These are phyloP conservation scores for Drosophila prolongata DNA, from an alignment of 2,888 invertebrate species.

Conservation along the genomic window DNA sequence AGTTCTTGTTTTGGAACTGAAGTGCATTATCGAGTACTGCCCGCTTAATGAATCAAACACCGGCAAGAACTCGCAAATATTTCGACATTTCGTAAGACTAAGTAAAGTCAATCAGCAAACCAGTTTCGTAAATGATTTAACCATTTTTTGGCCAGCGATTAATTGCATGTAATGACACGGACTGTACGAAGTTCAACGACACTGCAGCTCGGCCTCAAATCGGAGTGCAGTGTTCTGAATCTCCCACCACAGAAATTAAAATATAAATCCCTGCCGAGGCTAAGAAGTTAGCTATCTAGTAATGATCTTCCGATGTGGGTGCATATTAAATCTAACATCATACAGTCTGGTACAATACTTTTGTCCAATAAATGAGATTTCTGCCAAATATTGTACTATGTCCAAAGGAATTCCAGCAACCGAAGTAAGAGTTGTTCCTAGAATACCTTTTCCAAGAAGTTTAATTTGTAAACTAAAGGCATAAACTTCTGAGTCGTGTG, in stretches of 20 bases:
- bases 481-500: no score
- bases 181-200: slow-evolving; percentile 36
- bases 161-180: slow-evolving; percentile 18
- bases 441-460: no score
- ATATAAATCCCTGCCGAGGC: no score
- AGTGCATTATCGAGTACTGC: slow-evolving; percentile 18
- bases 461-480: no score
- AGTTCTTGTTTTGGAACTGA: slow-evolving; percentile 3
- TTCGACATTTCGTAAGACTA: slow-evolving; percentile 23
- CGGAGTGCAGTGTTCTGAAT: slow-evolving; percentile 3
- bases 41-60: slow-evolving; percentile 22
- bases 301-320: no score
- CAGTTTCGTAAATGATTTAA: slow-evolving; percentile 29
- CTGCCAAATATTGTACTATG: no score
- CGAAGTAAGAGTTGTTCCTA: no score
- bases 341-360: no score
- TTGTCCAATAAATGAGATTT: no score
- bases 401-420: no score
- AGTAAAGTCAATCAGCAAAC: slow-evolving; percentile 29
- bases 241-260: slow-evolving; percentile 15
- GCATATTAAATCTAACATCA: no score
- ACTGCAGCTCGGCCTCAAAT: neutral
- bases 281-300: no score
- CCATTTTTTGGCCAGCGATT: slow-evolving; percentile 14
- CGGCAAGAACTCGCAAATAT: slow-evolving; percentile 17